Base-by-base conservation (phyloP, 2,113 vertebrate species). In the Polyodon spathula region DNA sequence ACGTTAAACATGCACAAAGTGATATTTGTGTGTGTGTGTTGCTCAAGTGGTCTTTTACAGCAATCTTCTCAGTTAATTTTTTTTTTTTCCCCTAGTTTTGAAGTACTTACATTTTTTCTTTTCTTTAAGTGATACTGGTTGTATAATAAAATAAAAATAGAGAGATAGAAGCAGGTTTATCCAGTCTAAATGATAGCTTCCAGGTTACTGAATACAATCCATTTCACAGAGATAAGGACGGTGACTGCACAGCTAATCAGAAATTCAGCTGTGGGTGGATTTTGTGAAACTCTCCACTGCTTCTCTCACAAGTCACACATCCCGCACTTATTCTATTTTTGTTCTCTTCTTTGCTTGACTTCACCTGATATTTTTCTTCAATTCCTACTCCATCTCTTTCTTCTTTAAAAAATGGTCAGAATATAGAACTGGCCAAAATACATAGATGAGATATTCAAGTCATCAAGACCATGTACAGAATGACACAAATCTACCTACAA, bases 271-370 rank as follows among this genome's bases (percentile, higher is more conserved):
- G 4, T 54, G 59, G 46, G 53, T 27, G 41, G 48, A 17, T 62
- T 37, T 38, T 39, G 53, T 59, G 12, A 40, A 41, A 39, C 40
- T 54, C 53, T 2, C 53, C 16, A 54, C 53, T 54, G 48, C 15
- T 50, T 50, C 48, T 50, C 48, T 50, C 48, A 1, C 1, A n/a
- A n/a, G 48, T n/a, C 5, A 11, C 14, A n/a, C 10, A 15, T 51
- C 27, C 59, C 14, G 9, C 46, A 37, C 4, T 15, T 51, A 60
- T 58, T 67, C 65, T 50, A 38, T 65, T 63, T 56, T 66, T 27
- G 27, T 27, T 61, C 61, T 70, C 65, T 73, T 58, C 68, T 73
- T 61, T 73, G 71, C 71, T 68, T 73, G 68, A 73, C 68, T 66
- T 68, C 54, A 56, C 58, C 63, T 70, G 63, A 66, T 68, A 61